Base-by-base conservation (phyloP, 2,888 invertebrate species). In the Rhagonycha lutea region DNA sequence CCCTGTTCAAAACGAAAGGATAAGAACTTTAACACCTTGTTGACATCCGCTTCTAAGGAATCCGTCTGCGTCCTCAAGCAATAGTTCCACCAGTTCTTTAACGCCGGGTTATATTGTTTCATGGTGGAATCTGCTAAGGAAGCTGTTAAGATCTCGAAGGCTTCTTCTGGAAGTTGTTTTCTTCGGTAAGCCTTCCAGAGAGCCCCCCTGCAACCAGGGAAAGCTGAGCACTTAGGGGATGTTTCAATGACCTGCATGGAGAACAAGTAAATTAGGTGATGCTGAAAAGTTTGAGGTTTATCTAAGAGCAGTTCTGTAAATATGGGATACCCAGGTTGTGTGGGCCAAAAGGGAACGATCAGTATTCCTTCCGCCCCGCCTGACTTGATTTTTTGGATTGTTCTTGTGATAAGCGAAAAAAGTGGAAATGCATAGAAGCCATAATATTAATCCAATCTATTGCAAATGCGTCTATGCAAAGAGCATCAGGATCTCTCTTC, bases 341-440 rank as follows among this genome's bases (percentile, higher is more conserved):
- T n/a, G n/a, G n/a, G n/a, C n/a, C n/a, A n/a, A n/a, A n/a, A n/a
- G n/a, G n/a, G n/a, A n/a, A 83, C 83, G 2, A 85, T 82, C 14
- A 85, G 65, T 26, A 85, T 82, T 4, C 83, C 84, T 23, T 70
- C 70, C 4, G n/a, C 84, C 83, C 68, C 79, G 28, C 86, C 83
- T 3, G 61, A 29, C 14, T 76, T 78, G 29, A 86, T 84, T 77
- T 86, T 85, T 70, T 79, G 72, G 14, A 86, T 18, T 0, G 78
- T 75, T 78, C 72, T 82, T 24, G 81, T 65, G 26, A 85, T 79
- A 7, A 83, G 23, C 0, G 81, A 74, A 77, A 84, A 84, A 2
- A 83, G 83, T 2, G 83, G 82, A 32, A 83, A 84, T 4, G 83
- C 84, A 72, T 83, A 71, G n/a, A 71, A 71, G 7, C 4, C 4